phyloP scores from a whole-genome alignment of 2,113 vertebrate species.

The Pristiophorus japonicus region DNA sequence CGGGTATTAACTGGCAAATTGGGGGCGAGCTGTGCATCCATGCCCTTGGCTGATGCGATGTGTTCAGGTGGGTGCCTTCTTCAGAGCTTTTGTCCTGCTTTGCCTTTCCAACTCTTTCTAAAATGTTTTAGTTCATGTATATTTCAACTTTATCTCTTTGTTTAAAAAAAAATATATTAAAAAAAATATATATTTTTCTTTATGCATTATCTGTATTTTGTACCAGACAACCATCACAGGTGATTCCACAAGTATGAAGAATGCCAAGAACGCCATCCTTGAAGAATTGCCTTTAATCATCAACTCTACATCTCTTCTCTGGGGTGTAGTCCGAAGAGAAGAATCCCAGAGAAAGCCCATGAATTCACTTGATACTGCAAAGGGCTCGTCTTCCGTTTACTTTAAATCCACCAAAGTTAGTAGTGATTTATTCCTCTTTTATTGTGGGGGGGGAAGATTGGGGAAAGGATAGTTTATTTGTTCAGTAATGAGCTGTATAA shows the following conservation, averaged over 20 bases:
- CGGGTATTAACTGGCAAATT: too few relatives aligned
- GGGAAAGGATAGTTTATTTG: not conserved
- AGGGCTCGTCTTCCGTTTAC: constrained; percentile 76
- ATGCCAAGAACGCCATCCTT: constrained; percentile 79
- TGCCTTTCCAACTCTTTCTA: not conserved
- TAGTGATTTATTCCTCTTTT: not conserved
- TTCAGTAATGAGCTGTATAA: not conserved
- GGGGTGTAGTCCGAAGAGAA: constrained; percentile 73
- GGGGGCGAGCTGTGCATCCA: not conserved
- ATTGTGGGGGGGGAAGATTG: not conserved
- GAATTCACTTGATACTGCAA: constrained; percentile 60
- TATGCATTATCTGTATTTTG: not conserved
- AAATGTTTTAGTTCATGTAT: not conserved
- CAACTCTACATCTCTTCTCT: constrained; percentile 78
- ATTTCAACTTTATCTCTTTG: not conserved
- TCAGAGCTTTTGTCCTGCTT: not conserved
- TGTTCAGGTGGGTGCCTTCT: not conserved
- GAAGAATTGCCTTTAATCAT: constrained; percentile 80
- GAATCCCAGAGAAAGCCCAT: constrained; percentile 66
- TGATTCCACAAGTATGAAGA: constrained; percentile 73
- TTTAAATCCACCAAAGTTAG: constrained; percentile 87
- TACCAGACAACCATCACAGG: constrained; percentile 54
- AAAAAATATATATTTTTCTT: not conserved
- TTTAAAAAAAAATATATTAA: not conserved
- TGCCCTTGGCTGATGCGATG: not conserved